Percentiles rank a stretch among this genome's conserved stretches.
phyloP scores from a whole-genome alignment of 2,113 vertebrate genomes.

The Oncorhynchus clarkii region DNA sequence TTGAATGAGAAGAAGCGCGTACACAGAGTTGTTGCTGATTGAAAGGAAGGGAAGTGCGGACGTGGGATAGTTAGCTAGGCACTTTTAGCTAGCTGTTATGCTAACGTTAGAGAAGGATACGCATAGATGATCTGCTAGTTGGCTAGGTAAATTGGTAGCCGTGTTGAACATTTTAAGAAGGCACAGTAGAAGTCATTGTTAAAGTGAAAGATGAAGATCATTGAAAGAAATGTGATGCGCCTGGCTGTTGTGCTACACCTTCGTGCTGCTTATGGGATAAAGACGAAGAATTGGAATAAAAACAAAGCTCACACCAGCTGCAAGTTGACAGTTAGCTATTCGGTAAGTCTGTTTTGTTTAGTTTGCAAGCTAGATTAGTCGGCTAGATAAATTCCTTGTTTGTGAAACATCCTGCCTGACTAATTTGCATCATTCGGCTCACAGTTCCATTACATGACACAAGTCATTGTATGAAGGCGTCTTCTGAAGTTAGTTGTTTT shows the following conservation, averaged over 20 bases:
- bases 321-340: slow-evolving; percentile 44
- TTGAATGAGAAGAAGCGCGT: neutral
- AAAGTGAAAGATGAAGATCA: slow-evolving; percentile 56
- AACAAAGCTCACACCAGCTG: slow-evolving; percentile 56
- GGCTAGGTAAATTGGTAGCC: too few species aligned
- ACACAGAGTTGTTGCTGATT: neutral
- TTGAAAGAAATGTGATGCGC: slow-evolving; percentile 75
- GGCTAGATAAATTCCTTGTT: neutral
- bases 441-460: too few species aligned
- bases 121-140: too few species aligned
- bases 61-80: neutral
- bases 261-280: slow-evolving; percentile 79
- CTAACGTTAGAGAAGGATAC: neutral
- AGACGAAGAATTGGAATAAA: slow-evolving; percentile 84
- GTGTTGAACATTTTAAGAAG: neutral
- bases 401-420: neutral
- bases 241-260: slow-evolving; percentile 84
- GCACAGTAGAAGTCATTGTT: neutral
- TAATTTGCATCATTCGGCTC: slow-evolving; percentile 38
- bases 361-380: neutral
- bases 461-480: too few species aligned
- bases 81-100: neutral
- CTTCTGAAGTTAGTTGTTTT: too few species aligned
- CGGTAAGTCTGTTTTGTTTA: slow-evolving; percentile 49
- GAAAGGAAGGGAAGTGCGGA: neutral